Conservation (phyloP, 2,888 invertebrate genomes). For the Megalurothrips usitatus region DNA sequence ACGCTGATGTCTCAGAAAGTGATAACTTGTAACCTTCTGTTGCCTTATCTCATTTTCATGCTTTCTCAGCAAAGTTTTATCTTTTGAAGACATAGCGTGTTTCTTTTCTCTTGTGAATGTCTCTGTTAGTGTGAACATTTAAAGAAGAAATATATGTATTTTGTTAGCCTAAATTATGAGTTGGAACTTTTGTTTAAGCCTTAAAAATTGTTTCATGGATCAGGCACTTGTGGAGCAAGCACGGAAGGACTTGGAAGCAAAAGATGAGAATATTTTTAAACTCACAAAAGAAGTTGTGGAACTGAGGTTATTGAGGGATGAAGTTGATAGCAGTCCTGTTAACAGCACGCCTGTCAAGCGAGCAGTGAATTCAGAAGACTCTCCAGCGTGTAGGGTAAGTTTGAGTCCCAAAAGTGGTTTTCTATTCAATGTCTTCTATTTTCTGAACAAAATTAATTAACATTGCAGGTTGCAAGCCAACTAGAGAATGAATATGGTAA, state of each 20-base stretch:
- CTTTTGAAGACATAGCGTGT: not conserved
- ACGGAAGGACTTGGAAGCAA: conserved; percentile 68
- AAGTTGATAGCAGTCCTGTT: not conserved
- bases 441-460: not conserved
- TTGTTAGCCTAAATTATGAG: not conserved
- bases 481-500: not conserved
- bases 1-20: not conserved
- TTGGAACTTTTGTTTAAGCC: conserved; percentile 8
- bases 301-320: conserved; percentile 66
- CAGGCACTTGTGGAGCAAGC: conserved; percentile 37
- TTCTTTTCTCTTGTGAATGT: too few species aligned
- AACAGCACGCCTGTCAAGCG: not conserved
- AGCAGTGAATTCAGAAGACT: not conserved
- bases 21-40: not conserved
- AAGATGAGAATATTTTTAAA: conserved; percentile 74
- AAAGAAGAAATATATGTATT: too few species aligned
- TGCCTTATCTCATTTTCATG: not conserved
- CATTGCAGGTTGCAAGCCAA: not conserved
- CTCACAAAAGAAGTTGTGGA: conserved; percentile 77
- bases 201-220: conserved; percentile 45
- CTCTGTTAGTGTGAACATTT: too few species aligned
- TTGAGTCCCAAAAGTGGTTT: not conserved
- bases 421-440: not conserved
- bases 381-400: not conserved
- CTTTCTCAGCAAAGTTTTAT: conserved; percentile 6